Evolutionary conservation across 2,113 vertebrate species (phyloP).

Genomic region (Mugil cephalus): DNA sequence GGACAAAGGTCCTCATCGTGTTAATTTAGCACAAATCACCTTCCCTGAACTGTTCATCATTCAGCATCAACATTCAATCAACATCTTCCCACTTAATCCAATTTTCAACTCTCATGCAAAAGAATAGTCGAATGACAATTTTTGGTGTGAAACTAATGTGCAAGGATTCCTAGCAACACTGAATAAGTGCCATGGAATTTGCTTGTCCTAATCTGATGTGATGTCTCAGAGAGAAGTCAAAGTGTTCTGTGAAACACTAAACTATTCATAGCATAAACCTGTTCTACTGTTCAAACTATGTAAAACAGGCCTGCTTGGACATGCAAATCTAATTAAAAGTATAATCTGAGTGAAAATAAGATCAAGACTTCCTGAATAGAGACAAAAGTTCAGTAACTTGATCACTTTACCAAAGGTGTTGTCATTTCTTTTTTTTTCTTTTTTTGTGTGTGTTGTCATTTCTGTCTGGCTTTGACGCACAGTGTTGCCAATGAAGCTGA

Average conservation of each 20-base stretch:
- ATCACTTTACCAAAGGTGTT: slow-evolving; percentile 56
- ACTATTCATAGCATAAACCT: slow-evolving; percentile 64
- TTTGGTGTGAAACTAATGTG: slow-evolving; percentile 14
- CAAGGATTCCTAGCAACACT: slow-evolving; percentile 54
- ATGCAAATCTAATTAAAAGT: slow-evolving; percentile 77
- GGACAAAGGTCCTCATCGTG: fast-evolving
- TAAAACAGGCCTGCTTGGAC: slow-evolving; percentile 60
- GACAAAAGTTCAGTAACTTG: slow-evolving; percentile 48
- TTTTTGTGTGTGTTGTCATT: slow-evolving; percentile 49
- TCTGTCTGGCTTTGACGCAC: slow-evolving; percentile 17
- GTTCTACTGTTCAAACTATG: slow-evolving; percentile 66
- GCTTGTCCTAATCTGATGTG: slow-evolving; percentile 40
- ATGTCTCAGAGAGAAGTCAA: slow-evolving; percentile 25
- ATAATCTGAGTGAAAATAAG: slow-evolving; percentile 60
- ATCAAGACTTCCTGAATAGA: slow-evolving; percentile 60
- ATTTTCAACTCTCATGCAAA: slow-evolving; percentile 64
- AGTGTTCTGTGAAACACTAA: slow-evolving; percentile 37
- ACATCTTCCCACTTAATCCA: slow-evolving; percentile 27
- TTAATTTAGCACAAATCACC: slow-evolving; percentile 1
- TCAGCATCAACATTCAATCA: background rate
- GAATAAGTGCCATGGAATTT: slow-evolving; percentile 45
- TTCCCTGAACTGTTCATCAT: background rate
- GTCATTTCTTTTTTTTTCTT: too few relatives aligned
- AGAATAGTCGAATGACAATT: slow-evolving; percentile 23
- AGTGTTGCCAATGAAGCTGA: slow-evolving; percentile 19